These are phyloP conservation scores for Penaeus japonicus DNA, from an alignment of 1,140 invertebrate species.

Conservation along the genomic window DNA sequence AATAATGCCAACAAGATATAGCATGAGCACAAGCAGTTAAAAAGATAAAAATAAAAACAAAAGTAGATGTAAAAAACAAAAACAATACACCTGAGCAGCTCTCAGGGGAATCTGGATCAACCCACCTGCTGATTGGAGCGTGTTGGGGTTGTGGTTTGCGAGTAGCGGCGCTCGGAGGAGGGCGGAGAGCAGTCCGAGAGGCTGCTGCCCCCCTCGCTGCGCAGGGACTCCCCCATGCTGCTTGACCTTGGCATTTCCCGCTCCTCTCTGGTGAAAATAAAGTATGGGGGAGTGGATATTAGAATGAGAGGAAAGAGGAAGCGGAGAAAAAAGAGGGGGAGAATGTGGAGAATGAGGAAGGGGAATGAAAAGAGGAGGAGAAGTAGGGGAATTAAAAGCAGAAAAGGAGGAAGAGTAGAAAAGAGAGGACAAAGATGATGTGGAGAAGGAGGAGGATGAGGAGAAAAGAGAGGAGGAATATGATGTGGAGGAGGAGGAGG, in stretches of 20 bases:
- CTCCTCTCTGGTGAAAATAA: slow-evolving; percentile 16
- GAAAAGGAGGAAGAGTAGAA: no score
- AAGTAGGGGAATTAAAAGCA: no score
- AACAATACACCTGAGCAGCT: not conserved
- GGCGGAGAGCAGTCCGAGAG: slow-evolving; percentile 46
- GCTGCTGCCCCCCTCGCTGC: slow-evolving; percentile 47
- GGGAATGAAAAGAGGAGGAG: no score
- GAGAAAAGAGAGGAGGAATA: no score
- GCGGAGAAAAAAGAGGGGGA: no score
- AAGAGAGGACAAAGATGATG: no score
- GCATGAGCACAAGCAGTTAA: not conserved
- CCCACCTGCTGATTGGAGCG: slow-evolving; percentile 35
- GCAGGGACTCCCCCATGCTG: slow-evolving; percentile 40
- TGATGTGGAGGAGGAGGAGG: no score
- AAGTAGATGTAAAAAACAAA: not conserved
- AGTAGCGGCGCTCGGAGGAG: slow-evolving; percentile 33
- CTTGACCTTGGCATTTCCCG: slow-evolving; percentile 36
- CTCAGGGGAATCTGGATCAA: no score
- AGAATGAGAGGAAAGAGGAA: no score
- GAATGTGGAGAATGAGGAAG: no score
- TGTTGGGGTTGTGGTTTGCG: slow-evolving; percentile 35
- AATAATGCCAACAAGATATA: no score
- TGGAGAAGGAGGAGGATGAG: no score
- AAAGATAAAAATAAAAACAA: not conserved
- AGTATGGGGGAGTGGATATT: not conserved